Conservation (phyloP, 2,888 invertebrate species). For the Agrochola lota region DNA sequence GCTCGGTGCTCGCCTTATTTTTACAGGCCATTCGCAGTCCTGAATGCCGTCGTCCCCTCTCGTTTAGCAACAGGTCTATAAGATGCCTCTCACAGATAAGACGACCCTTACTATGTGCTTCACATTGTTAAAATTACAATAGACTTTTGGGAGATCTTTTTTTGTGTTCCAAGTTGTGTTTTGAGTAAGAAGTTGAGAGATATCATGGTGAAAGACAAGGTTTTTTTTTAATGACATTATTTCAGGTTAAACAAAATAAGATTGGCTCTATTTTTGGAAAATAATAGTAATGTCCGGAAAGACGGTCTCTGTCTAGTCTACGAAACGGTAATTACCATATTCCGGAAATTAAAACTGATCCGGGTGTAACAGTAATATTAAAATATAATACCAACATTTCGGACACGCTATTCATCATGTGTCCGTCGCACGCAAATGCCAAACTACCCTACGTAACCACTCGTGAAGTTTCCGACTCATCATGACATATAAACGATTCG, state of each 20-base stretch:
- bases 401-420: slow-evolving; percentile 24
- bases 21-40: slow-evolving; percentile 53
- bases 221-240: neutral
- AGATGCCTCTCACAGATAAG: slow-evolving; percentile 63
- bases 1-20: slow-evolving; percentile 43
- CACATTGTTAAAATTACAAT: slow-evolving; percentile 30
- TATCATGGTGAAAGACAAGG: too few species aligned
- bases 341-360: slow-evolving; percentile 1
- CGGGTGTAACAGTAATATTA: slow-evolving; percentile 13
- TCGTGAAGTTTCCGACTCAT: slow-evolving; percentile 33
- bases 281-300: too few species aligned
- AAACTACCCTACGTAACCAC: slow-evolving; percentile 36
- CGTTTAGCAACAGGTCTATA: slow-evolving; percentile 67
- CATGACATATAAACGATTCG: slow-evolving; percentile 29
- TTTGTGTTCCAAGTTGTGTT: slow-evolving; percentile 12
- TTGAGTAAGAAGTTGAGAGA: slow-evolving; percentile 20
- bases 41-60: slow-evolving; percentile 32
- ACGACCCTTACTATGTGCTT: slow-evolving; percentile 49
- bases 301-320: too few species aligned
- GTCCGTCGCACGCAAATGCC: slow-evolving; percentile 41
- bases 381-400: slow-evolving; percentile 29
- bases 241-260: neutral
- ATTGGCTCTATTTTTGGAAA: neutral
- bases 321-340: neutral
- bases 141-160: slow-evolving; percentile 5